Conservation (phyloP, 2,888 invertebrate genomes). For the Tenthredo mesomela region DNA sequence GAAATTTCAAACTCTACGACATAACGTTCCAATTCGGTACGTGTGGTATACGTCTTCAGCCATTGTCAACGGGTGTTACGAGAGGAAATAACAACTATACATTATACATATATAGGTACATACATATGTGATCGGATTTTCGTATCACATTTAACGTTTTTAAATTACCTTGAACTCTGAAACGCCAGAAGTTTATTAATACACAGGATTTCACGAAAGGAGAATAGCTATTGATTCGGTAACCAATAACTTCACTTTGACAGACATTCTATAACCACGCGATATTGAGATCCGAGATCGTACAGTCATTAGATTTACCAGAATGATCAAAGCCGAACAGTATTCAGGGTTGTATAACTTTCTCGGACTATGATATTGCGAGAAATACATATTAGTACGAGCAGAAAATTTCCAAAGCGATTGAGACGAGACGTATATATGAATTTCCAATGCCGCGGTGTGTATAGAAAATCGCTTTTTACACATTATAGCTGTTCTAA, state of each 20-base stretch:
- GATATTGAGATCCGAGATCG: neutral
- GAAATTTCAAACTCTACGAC: constrained; percentile 9
- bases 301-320: neutral
- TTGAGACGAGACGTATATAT: neutral
- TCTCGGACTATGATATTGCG: neutral
- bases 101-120: too few relatives aligned
- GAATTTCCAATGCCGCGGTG: neutral
- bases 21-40: neutral
- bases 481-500: neutral
- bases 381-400: neutral
- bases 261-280: neutral
- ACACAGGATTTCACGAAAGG: neutral
- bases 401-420: neutral
- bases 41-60: neutral
- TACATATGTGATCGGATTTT: neutral
- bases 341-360: neutral
- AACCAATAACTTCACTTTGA: neutral
- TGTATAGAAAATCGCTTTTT: neutral
- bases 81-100: neutral
- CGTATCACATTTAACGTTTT: neutral
- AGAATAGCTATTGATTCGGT: neutral
- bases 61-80: neutral
- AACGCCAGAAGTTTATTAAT: neutral
- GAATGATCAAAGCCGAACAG: neutral
- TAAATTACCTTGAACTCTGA: neutral